Conservation (phyloP, 2,797 vertebrate genomes). For the Coranthus polyacanthus region DNA sequence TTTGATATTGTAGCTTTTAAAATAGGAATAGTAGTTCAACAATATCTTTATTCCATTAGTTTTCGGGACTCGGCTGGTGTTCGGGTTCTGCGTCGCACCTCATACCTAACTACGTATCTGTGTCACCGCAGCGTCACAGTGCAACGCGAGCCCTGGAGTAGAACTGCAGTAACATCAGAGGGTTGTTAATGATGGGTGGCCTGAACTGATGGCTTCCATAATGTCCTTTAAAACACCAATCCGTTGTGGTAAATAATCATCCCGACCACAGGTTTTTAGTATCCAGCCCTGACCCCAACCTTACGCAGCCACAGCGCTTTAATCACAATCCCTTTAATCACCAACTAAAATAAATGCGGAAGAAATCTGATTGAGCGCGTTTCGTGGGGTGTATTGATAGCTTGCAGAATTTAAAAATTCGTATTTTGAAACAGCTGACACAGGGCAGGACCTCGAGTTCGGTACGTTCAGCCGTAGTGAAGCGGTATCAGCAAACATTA, state of each 20-base stretch:
- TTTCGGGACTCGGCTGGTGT: too few relatives aligned
- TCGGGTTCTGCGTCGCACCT: slow-evolving; percentile 37
- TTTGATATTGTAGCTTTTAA: too few relatives aligned
- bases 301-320: slow-evolving; percentile 49
- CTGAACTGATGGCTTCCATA: slow-evolving; percentile 42
- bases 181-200: slow-evolving; percentile 36
- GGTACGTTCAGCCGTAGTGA: slow-evolving; percentile 4
- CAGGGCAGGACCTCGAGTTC: slow-evolving; percentile 4
- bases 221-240: slow-evolving; percentile 54
- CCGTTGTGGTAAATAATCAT: slow-evolving; percentile 57
- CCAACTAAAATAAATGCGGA: slow-evolving; percentile 54
- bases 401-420: not conserved
- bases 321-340: slow-evolving; percentile 72
- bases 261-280: slow-evolving; percentile 51
- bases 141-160: slow-evolving; percentile 14
- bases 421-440: slow-evolving; percentile 2
- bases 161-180: slow-evolving; percentile 39
- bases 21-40: too few relatives aligned
- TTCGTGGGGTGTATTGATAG: slow-evolving; percentile 20
- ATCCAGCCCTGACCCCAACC: slow-evolving; percentile 40
- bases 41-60: too few relatives aligned
- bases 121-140: slow-evolving; percentile 7
- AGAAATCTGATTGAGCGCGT: slow-evolving; percentile 29
- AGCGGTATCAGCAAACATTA: slow-evolving; percentile 28
- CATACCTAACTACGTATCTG: slow-evolving; percentile 39